phyloP scores from a whole-genome alignment of 1,140 invertebrate genomes.

The fruit fly (Drosophila melanogaster) region Release_6_plus_ISO1_MT NT_033779.5:1771001-1771500 shows the following conservation, averaged over 20 bases:
- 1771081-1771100: constrained; percentile 30
- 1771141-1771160: constrained; percentile 58
- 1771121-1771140: constrained; percentile 43
- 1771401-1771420: neutral
- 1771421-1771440: constrained; percentile 10
- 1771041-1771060: constrained; percentile 44
- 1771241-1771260: neutral
- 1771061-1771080: neutral
- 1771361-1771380: neutral
- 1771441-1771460: constrained; percentile 54
- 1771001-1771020: constrained; percentile 56
- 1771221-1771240: neutral
- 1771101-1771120: constrained; percentile 55
- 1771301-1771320: constrained; percentile 1
- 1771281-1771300: constrained; percentile 15
- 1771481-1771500: constrained; percentile 35
- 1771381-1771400: neutral
- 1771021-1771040: constrained; percentile 53
- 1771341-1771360: neutral
- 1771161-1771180: constrained; percentile 19
- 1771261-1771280: constrained; percentile 32
- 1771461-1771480: constrained; percentile 22
- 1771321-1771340: neutral
- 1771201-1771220: constrained; percentile 3
- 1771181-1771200: constrained; percentile 2